Base-by-base conservation (phyloP, 2,888 invertebrate species). In the Caenorhabditis sulstoni region DNA sequence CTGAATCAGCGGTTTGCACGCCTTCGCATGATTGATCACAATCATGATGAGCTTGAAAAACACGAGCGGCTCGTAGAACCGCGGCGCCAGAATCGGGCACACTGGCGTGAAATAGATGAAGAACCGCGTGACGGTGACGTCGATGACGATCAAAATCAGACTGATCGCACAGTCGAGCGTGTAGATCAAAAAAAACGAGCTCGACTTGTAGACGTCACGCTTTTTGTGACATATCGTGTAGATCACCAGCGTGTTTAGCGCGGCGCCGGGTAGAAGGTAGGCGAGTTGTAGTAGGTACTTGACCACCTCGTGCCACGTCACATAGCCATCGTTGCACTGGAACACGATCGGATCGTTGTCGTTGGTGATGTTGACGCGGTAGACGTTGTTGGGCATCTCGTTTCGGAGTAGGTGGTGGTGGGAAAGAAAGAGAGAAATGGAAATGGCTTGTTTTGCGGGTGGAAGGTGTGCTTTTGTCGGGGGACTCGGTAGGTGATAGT, bases 361-460 rank as follows among this genome's bases (percentile, higher is more conserved):
- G 23, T 64, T 64, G 1, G 52, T 23, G 41, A 64, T 64, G 29
- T 62, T 62, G 37, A n/a, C n/a, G n/a, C n/a, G n/a, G n/a, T n/a
- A n/a, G n/a, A n/a, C n/a, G n/a, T n/a, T n/a, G n/a, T n/a, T n/a
- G n/a, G n/a, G n/a, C n/a, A n/a, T n/a, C n/a, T n/a, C n/a, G n/a
- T n/a, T n/a, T n/a, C n/a, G n/a, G n/a, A n/a, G n/a, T n/a, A n/a
- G n/a, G n/a, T n/a, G n/a, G n/a, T n/a, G n/a, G n/a, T n/a, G n/a
- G n/a, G n/a, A n/a, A n/a, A n/a, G n/a, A n/a, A n/a, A n/a, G n/a
- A n/a, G n/a, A n/a, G n/a, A n/a, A n/a, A n/a, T n/a, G n/a, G n/a
- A n/a, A n/a, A n/a, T n/a, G n/a, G n/a, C n/a, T n/a, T n/a, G n/a
- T n/a, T n/a, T n/a, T n/a, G n/a, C n/a, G n/a, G n/a, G n/a, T n/a